Base-by-base conservation (phyloP, 2,888 invertebrate genomes). In the Ametastegia equiseti region DNA sequence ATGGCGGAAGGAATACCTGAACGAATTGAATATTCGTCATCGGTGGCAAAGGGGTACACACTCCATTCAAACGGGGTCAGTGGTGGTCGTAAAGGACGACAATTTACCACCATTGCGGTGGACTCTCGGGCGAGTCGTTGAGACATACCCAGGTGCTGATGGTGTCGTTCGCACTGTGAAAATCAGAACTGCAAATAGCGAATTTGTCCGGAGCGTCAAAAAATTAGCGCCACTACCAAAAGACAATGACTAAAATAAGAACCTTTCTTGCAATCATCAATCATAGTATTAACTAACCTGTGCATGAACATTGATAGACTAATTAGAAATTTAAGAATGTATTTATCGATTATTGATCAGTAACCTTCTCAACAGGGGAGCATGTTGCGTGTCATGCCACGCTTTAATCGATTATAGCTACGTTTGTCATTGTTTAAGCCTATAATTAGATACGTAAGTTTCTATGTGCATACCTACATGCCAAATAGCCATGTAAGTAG, bases 1-100 rank as follows among this genome's bases (percentile, higher is more conserved):
- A 5, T 82, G 81, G 82, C 60, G 50, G 7, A 69, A 57, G 39
- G 81, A 83, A 9, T 83, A 83, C 13, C 13, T 83, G 1, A 80
- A 77, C 77, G 77, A 81, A n/a, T 27, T 69, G 23, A 78, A 82
- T 75, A 60, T 71, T 57, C 69, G 80, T 15, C 71, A 73, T 23
- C 36, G 42, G 6, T 80, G 80, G 69, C n/a, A 50, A n/a, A 80
- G 19, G 5, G 80, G 80, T 0, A 47, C 60, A 4, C 69, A 80
- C 69, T 15, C 11, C 0, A 71, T 73, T 15, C 27, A 80, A 19
- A 5, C 50, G 2, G 80, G 69, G 7, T 54, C 80, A 15, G 36
- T 73, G 0, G 57, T 71, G 15, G 7, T 80, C 54, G 19, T 80
- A 0, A 80, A 57, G 11, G 73, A 80, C 13, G 80, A 80, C 1